phyloP scores from a whole-genome alignment of 2,888 invertebrate species.

The Ornithoptera alexandrae region DNA sequence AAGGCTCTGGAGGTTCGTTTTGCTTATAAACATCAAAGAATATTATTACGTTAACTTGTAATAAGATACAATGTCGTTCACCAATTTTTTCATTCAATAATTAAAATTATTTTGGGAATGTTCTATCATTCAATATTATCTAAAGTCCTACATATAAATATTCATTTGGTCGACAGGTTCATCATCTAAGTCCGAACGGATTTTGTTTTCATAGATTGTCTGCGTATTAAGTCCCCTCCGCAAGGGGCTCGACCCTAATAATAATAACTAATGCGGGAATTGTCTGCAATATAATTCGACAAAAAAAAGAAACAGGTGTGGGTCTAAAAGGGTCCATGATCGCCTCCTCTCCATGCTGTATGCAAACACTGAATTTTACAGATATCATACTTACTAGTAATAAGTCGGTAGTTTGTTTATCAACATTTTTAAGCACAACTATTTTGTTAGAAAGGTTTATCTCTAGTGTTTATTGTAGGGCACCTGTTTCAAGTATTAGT shows the following conservation, averaged over 20 bases:
- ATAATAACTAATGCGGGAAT: conserved; percentile 1
- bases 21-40: neutral
- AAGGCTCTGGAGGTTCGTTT: neutral
- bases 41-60: neutral
- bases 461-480: neutral
- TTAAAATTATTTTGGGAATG: too few relatives aligned
- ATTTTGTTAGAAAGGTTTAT: neutral
- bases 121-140: too few relatives aligned
- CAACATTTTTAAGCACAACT: neutral
- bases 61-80: neutral
- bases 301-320: conserved; percentile 4
- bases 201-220: neutral
- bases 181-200: neutral
- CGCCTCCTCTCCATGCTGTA: neutral
- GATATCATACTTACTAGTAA: neutral
- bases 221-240: neutral
- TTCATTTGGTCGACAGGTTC: neutral
- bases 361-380: neutral
- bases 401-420: too few relatives aligned
- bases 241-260: conserved; percentile 4
- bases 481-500: neutral
- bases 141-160: neutral
- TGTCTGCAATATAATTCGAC: neutral
- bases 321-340: neutral
- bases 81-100: neutral